These are phyloP conservation scores for Piaya cayana DNA, from an alignment of 2,113 vertebrate genomes.

Conservation along the genomic window DNA sequence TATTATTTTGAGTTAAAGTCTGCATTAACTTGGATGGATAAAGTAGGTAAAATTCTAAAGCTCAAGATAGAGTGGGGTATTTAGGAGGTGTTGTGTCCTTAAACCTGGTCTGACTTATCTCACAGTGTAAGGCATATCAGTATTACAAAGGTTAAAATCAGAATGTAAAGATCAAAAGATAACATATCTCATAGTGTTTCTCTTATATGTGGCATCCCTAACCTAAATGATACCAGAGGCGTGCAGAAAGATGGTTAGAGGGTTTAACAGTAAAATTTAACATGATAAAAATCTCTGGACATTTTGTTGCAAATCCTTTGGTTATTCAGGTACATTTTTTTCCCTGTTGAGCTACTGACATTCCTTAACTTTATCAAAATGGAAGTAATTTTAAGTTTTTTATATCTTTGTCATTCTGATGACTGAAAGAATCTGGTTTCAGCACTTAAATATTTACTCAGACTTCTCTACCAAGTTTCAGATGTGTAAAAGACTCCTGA, in stretches of 20 bases:
- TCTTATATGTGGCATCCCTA: not conserved
- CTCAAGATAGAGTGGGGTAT: not conserved
- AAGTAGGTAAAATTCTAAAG: not conserved
- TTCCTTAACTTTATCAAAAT: not conserved
- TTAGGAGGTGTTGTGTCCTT: not conserved
- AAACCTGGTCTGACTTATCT: not conserved
- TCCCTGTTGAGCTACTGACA: not conserved
- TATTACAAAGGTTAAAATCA: not conserved
- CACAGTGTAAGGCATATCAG: not conserved
- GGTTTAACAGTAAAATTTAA: not conserved
- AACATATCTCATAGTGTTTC: not conserved
- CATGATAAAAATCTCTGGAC: not conserved
- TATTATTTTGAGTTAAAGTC: not conserved
- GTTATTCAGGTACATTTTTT: not conserved
- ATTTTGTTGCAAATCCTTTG: not conserved
- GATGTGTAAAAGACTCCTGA: not conserved
- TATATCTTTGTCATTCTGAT: not conserved
- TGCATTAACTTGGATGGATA: not conserved
- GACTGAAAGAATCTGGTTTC: not conserved
- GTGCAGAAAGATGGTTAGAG: not conserved
- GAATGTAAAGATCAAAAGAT: not conserved
- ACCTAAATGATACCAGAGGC: not conserved
- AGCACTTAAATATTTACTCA: not conserved
- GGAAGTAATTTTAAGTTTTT: not conserved
- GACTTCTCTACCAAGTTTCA: not conserved